Conservation (phyloP, 2,888 invertebrate genomes). For the Cybosia mesomella region DNA sequence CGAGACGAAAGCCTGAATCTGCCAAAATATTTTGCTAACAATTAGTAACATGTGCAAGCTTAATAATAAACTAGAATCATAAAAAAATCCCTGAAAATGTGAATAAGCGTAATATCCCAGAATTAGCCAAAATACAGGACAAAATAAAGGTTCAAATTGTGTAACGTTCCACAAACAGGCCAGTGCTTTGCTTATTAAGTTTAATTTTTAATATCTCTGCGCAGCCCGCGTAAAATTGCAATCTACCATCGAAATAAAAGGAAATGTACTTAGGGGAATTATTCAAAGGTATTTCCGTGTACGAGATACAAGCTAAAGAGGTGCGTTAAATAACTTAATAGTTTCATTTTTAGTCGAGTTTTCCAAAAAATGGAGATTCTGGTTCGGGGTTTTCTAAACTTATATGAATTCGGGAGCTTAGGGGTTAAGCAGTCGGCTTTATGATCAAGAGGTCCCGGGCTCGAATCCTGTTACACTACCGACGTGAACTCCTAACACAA, state of each 20-base stretch:
- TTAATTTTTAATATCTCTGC: conserved; percentile 86
- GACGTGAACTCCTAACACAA: too few relatives aligned
- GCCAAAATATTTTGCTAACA: too few relatives aligned
- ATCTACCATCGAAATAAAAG: conserved; percentile 72
- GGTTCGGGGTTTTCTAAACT: too few relatives aligned
- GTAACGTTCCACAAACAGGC: conserved; percentile 60
- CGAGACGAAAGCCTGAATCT: neutral
- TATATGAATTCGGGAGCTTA: too few relatives aligned
- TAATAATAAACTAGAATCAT: neutral
- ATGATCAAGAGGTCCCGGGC: too few relatives aligned
- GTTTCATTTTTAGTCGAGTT: neutral
- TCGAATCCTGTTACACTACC: too few relatives aligned
- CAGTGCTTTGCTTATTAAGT: conserved; percentile 79
- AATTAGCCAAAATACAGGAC: conserved; percentile 26
- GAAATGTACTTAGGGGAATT: conserved; percentile 45
- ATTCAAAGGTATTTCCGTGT: conserved; percentile 37
- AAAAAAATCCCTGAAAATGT: neutral
- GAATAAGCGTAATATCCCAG: conserved; percentile 2
- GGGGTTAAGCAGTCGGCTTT: too few relatives aligned
- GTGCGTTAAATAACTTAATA: neutral
- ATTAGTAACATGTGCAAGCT: neutral
- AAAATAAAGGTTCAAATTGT: conserved; percentile 49
- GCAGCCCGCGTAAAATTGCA: conserved; percentile 83
- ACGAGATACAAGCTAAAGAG: conserved; percentile 25
- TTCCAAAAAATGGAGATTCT: neutral